A percentile compares a stretch with the other conserved stretches of the same genome.
These are phyloP conservation scores for Pseudochaenichthys georgianus DNA, from an alignment of 2,797 vertebrate species.

Conservation along the genomic window DNA sequence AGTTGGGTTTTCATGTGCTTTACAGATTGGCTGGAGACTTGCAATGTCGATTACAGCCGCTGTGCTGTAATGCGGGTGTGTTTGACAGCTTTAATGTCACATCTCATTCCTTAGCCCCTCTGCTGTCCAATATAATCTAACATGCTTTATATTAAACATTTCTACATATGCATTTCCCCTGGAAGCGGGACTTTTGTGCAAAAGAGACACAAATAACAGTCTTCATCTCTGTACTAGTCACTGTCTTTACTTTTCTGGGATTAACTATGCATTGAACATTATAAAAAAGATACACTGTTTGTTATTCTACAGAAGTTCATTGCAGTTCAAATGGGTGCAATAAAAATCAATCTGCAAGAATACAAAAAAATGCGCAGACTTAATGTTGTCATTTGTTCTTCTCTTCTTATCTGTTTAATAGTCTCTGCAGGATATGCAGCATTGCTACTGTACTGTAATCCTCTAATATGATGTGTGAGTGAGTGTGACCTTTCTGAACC, in stretches of 20 bases:
- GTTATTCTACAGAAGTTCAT: not conserved
- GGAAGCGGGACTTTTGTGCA: not conserved
- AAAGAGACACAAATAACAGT: not conserved
- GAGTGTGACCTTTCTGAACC: conserved; percentile 39
- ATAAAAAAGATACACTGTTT: not conserved
- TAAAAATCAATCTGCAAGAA: not conserved
- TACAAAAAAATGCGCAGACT: not conserved
- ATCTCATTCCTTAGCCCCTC: conserved; percentile 25
- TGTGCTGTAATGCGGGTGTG: conserved; percentile 35
- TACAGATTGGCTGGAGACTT: conserved; percentile 52
- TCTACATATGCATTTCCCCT: not conserved
- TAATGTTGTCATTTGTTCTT: not conserved
- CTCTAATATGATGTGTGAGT: conserved; percentile 37
- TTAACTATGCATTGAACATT: not conserved
- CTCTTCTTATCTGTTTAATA: not conserved
- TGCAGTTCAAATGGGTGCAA: not conserved
- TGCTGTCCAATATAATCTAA: conserved; percentile 26
- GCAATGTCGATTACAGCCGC: conserved; percentile 27
- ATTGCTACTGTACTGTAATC: not conserved
- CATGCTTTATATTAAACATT: conserved; percentile 12
- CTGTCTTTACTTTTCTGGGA: not conserved
- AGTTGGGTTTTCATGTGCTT: conserved; percentile 67
- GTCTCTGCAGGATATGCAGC: not conserved
- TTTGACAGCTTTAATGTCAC: conserved; percentile 39
- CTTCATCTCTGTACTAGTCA: not conserved